These are phyloP conservation scores for Sprattus sprattus DNA, from an alignment of 2,113 vertebrate genomes.

Conservation along the genomic window DNA sequence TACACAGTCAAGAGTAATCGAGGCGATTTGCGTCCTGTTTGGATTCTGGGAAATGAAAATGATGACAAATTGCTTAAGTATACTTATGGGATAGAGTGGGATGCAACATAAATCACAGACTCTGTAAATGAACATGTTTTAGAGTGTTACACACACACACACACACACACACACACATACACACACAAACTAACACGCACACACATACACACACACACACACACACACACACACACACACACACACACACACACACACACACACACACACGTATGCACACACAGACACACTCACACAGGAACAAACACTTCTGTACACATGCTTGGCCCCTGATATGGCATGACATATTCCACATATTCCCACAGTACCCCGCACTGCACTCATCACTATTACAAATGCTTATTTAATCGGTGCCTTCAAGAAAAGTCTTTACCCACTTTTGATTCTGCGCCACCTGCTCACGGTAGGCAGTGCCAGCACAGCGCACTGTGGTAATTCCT, in stretches of 20 bases:
- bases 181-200: not conserved
- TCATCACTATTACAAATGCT: not conserved
- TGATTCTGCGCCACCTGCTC: slow-evolving; percentile 54
- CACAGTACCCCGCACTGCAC: not conserved
- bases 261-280: not conserved
- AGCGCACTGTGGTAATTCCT: slow-evolving; percentile 65
- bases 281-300: not conserved
- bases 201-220: not conserved
- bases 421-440: not conserved
- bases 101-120: too few species aligned
- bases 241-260: not conserved
- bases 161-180: not conserved
- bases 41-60: not conserved
- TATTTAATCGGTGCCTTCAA: not conserved
- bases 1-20: not conserved
- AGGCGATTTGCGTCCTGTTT: not conserved
- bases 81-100: too few species aligned
- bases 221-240: slow-evolving; percentile 12
- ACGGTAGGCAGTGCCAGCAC: slow-evolving; percentile 51
- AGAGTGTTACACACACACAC: not conserved
- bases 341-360: too few species aligned
- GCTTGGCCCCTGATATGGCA: too few species aligned
- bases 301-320: not conserved
- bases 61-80: not conserved
- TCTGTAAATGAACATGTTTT: not conserved